Percentiles rank a stretch among this genome's conserved stretches.
Conservation (phyloP, 2,113 vertebrate genomes). For the Girardinichthys multiradiatus region DNA sequence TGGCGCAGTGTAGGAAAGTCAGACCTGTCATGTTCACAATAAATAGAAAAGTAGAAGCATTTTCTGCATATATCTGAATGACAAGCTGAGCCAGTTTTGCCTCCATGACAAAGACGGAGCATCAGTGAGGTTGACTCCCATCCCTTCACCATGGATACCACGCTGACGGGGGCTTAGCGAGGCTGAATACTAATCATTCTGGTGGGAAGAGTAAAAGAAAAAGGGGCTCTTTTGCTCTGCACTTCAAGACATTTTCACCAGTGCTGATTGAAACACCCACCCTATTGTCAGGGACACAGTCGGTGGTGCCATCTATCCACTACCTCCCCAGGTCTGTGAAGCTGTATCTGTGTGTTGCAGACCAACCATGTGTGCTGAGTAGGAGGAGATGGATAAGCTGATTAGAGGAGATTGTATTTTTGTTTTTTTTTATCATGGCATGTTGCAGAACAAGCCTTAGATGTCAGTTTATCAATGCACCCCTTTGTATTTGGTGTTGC, state of each 20-base stretch:
- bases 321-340: conserved; percentile 16
- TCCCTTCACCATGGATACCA: conserved; percentile 75
- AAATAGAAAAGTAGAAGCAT: conserved; percentile 28
- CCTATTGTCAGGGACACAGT: conserved; percentile 24
- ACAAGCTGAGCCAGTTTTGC: conserved; percentile 33
- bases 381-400: conserved; percentile 58
- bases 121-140: conserved; percentile 45
- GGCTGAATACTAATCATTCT: conserved; percentile 66
- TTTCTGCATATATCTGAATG: conserved; percentile 39
- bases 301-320: conserved; percentile 16
- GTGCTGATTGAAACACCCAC: conserved; percentile 29
- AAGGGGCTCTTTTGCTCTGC: conserved; percentile 6
- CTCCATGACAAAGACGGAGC: conserved; percentile 45
- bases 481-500: conserved; percentile 28
- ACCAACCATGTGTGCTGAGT: conserved; percentile 48
- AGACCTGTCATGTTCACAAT: neutral
- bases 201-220: conserved; percentile 27
- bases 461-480: conserved; percentile 30
- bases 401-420: conserved; percentile 62
- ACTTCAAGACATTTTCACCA: conserved; percentile 44
- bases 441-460: conserved; percentile 17
- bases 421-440: conserved; percentile 57
- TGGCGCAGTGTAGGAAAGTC: neutral
- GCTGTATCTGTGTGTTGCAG: conserved; percentile 56
- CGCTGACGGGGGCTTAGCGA: conserved; percentile 53